Conservation (phyloP, 2,113 vertebrate species). For the Siniperca chuatsi region DNA sequence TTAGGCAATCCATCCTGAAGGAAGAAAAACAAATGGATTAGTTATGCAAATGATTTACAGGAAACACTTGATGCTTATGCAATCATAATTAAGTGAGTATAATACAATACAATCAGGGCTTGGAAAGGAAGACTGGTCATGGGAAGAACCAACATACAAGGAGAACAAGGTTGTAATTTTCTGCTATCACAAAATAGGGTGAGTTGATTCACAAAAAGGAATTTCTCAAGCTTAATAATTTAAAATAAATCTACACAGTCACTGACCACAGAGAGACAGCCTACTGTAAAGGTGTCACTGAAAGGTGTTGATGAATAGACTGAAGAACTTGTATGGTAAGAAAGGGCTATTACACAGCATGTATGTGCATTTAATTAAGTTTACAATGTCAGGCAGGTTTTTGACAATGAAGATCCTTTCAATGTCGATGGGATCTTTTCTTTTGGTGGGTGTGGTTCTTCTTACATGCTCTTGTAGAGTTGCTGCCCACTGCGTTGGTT, state of each 20-base stretch:
- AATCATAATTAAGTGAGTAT: neutral
- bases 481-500: conserved; percentile 87
- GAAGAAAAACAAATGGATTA: conserved; percentile 14
- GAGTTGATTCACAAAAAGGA: neutral
- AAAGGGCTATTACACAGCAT: neutral
- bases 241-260: neutral
- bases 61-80: neutral
- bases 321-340: neutral
- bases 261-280: neutral
- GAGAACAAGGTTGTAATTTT: neutral
- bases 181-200: neutral
- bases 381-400: neutral
- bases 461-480: conserved; percentile 88
- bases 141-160: neutral
- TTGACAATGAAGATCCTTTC: neutral
- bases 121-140: neutral
- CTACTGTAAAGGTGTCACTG: neutral
- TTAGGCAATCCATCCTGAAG: conserved; percentile 88
- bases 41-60: neutral
- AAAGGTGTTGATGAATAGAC: neutral
- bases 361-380: neutral
- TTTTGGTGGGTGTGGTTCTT: conserved; percentile 22
- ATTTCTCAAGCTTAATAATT: neutral
- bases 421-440: neutral
- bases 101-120: neutral